These are phyloP conservation scores for Parasteatoda tepidariorum DNA, from an alignment of 1,140 invertebrate species.

Conservation along the genomic window DNA sequence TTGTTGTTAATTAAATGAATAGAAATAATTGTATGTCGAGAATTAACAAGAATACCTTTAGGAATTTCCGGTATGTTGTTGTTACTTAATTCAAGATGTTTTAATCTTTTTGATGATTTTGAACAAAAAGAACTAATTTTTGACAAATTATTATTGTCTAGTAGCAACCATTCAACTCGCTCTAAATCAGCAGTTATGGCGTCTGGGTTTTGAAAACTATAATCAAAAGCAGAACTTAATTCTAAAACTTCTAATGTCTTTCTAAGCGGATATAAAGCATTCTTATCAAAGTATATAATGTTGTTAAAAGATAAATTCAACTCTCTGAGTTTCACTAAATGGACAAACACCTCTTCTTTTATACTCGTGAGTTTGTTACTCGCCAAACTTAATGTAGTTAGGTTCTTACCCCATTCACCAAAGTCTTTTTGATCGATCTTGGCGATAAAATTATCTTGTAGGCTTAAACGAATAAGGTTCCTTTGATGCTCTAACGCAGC, in stretches of 20 bases:
- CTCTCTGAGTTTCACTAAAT: conserved; percentile 79
- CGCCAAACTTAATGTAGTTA: conserved; percentile 83
- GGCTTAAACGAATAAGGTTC: conserved; percentile 82
- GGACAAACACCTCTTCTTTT: conserved; percentile 78
- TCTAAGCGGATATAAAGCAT: conserved; percentile 77
- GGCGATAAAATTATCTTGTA: conserved; percentile 86
- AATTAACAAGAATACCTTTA: conserved; percentile 73
- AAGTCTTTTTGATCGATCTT: conserved; percentile 81
- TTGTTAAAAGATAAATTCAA: conserved; percentile 90
- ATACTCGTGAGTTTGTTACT: conserved; percentile 86
- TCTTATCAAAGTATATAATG: conserved; percentile 80
- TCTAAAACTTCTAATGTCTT: conserved; percentile 83
- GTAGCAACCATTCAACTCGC: conserved; percentile 80
- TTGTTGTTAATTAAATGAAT: conserved; percentile 79
- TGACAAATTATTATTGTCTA: conserved; percentile 89
- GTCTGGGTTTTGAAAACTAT: not conserved
- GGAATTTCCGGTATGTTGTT: conserved; percentile 76
- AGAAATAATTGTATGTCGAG: conserved; percentile 75
- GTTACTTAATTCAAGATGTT: conserved; percentile 85
- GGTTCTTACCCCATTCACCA: conserved; percentile 79
- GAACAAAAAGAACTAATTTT: conserved; percentile 74
- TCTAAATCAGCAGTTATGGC: conserved; percentile 73
- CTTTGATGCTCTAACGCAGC: conserved; percentile 76
- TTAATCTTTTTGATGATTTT: conserved; percentile 78
- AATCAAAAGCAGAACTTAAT: conserved; percentile 62